phyloP scores from a whole-genome alignment of 2,797 vertebrate genomes.

The Tauraco hartlaubi region DNA sequence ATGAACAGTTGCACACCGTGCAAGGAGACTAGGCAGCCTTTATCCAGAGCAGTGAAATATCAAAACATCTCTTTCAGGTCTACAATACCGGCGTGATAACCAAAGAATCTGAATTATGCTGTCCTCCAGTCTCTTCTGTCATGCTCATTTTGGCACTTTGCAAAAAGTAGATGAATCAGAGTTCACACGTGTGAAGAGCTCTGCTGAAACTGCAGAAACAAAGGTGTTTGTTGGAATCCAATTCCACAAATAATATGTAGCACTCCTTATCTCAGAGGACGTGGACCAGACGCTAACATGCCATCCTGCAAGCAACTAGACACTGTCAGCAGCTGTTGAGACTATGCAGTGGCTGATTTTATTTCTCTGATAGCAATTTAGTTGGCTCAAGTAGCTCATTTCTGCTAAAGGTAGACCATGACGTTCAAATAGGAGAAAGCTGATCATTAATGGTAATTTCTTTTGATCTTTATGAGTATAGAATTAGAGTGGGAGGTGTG shows the following conservation, averaged over 20 bases:
- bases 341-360: not conserved
- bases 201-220: slow-evolving; percentile 22
- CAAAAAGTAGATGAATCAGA: not conserved
- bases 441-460: slow-evolving; percentile 15
- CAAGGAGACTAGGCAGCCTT: slow-evolving; percentile 1
- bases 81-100: not conserved
- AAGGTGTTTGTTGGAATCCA: not conserved
- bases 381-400: not conserved
- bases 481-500: not conserved
- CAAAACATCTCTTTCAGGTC: slow-evolving; percentile 4
- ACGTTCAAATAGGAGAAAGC: not conserved
- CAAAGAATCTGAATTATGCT: slow-evolving; percentile 17
- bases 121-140: not conserved
- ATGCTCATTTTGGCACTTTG: not conserved
- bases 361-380: not conserved
- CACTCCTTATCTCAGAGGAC: not conserved
- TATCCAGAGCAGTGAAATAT: not conserved
- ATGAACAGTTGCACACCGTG: not conserved
- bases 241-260: not conserved
- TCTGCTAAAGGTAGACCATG: not conserved
- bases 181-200: not conserved
- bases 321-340: not conserved
- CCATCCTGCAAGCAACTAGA: not conserved
- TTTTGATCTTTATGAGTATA: slow-evolving; percentile 1
- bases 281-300: not conserved